Evolutionary conservation across 2,797 vertebrate species (phyloP), one percentile per base, ranked within the genome.

Genomic region (Aldrovandia affinis): DNA sequence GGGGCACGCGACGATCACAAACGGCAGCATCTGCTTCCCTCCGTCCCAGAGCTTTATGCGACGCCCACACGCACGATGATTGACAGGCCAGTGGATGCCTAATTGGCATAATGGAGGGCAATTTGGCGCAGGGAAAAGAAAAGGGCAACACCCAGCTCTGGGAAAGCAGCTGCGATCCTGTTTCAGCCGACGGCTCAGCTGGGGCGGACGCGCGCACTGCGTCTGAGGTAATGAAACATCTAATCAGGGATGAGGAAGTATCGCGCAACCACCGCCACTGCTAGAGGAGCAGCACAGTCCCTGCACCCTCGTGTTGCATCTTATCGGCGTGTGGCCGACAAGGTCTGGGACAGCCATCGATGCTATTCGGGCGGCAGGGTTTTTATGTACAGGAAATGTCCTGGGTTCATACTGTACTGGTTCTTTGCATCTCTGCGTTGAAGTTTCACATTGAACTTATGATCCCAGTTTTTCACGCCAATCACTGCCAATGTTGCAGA

Each of bases 101-200:
- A 44, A 84, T 80, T 73, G 65, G 52, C 83, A 81, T 80, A 73
- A 81, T 39, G 65, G 63, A 84, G 30, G 25, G 22, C 63, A 28
- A 63, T 52, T 54, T 33, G 57, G 59, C 44, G 2, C 20, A 18
- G 10, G 18, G 61, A n/a, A n/a, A 54, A n/a, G n/a, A n/a, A n/a
- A n/a, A n/a, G n/a, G 7, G 33, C 78, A 30, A 12, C 61, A n/a
- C 36, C 22, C 78, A 80, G 39, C 9, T 20, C 75, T 7, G 14
- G 15, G n/a, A 36, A 18, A 9, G 0, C 59, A 50, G 83, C 78
- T 80, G 61, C 30, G 54, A 25, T 79, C 22, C 78, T 54, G 55
- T 5, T 39, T 78, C 55, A 80, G 54, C 47, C 59, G 14, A 22
- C 18, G 59, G n/a, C 28, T 68, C 39, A 15, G 15, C 25, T 22